Conservation (phyloP, 2,888 invertebrate genomes). For the Anagyrus pseudococci region DNA sequence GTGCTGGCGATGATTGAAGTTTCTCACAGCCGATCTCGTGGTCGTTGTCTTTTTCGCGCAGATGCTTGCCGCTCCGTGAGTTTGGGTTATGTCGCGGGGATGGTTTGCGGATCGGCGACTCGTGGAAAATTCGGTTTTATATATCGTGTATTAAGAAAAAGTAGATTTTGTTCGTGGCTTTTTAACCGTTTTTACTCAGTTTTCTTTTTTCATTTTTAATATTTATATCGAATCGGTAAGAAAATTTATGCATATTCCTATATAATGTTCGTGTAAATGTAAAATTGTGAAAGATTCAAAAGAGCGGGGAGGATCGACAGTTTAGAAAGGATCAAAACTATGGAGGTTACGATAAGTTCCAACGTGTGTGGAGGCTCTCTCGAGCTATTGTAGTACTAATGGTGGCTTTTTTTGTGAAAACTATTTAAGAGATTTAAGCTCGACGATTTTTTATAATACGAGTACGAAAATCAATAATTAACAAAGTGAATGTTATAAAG, state of each 20-base stretch:
- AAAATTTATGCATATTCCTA: conserved; percentile 42
- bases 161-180: conserved; percentile 49
- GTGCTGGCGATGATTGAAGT: background rate
- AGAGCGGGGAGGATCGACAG: conserved; percentile 3
- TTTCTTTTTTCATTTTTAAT: conserved; percentile 41
- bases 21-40: background rate
- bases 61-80: too few relatives aligned
- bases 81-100: conserved; percentile 11
- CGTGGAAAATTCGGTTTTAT: conserved; percentile 10
- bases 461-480: conserved; percentile 41
- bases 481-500: conserved; percentile 49
- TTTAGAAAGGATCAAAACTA: conserved; percentile 13
- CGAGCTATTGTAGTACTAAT: too few relatives aligned
- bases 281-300: conserved; percentile 29
- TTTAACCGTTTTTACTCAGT: conserved; percentile 51
- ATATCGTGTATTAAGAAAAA: conserved; percentile 21
- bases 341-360: too few relatives aligned
- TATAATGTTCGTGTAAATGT: conserved; percentile 45
- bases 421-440: conserved; percentile 11
- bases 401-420: conserved; percentile 3
- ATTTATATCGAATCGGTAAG: conserved; percentile 32
- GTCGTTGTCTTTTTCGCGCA: background rate
- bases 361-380: too few relatives aligned
- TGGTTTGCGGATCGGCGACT: conserved; percentile 20
- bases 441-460: conserved; percentile 26